Conservation (phyloP, 2,113 vertebrate genomes). For the Geococcyx californianus region DNA sequence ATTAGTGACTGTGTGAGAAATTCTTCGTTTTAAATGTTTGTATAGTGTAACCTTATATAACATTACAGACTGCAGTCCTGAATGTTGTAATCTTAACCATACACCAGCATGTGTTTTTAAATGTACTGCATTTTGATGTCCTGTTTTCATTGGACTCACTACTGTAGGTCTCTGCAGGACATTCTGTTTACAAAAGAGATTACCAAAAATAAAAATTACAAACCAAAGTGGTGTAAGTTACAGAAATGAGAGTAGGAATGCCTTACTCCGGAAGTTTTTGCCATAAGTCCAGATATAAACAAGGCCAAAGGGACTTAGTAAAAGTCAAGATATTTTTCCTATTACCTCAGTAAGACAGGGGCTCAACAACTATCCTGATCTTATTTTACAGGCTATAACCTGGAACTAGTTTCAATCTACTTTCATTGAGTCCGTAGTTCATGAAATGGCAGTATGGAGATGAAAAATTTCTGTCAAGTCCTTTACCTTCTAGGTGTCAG, state of each 20-base stretch:
- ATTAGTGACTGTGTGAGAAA: conserved; percentile 23
- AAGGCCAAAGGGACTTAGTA: not conserved
- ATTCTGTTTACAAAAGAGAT: conserved; percentile 55
- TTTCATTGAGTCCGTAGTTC: not conserved
- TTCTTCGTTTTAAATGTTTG: conserved; percentile 15
- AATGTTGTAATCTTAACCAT: not conserved
- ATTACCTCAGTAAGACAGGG: not conserved
- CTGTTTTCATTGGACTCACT: conserved; percentile 53
- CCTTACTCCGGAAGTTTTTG: conserved; percentile 44
- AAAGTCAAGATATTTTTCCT: conserved; percentile 30
- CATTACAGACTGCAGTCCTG: not conserved
- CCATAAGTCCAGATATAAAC: conserved; percentile 17
- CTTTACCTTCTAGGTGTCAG: not conserved
- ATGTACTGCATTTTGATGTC: conserved; percentile 31
- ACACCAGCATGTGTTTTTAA: conserved; percentile 10
- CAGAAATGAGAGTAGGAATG: conserved; percentile 24
- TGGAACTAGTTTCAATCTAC: conserved; percentile 7
- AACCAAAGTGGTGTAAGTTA: conserved; percentile 33
- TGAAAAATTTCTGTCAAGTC: not conserved
- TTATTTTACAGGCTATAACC: not conserved
- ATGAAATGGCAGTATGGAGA: not conserved
- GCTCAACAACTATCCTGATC: not conserved
- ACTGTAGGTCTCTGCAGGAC: conserved; percentile 37
- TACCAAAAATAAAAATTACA: conserved; percentile 61
- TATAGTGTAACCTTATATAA: not conserved